Evolutionary conservation across 2,888 invertebrate species (phyloP), one percentile per base, ranked within the genome.

Genomic region (Pecten maximus): DNA sequence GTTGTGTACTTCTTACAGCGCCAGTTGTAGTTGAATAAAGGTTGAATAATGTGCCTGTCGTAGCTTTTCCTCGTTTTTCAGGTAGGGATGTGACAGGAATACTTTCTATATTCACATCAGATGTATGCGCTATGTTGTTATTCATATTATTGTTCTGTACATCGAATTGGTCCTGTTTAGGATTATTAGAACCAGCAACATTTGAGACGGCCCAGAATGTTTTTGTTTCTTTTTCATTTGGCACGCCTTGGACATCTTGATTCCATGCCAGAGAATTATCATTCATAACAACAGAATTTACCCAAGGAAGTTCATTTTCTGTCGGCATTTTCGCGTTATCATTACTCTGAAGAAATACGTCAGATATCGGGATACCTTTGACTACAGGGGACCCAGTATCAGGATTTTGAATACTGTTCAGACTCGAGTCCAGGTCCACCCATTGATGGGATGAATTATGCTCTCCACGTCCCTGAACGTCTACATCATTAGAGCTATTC

Each of bases 201-300:
- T 74, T 74, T 74, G 74, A 35, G 12, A 74, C 74, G 10, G 74
- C 74, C 74, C 74, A 74, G 35, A 23, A 74, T 74, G 74, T 74
- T 3, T 74, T 28, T 10, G 12, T 15, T 74, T 8, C 23, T 28
- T 74, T 74, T 10, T 74, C 74, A 0, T 12, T 23, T 35, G 74
- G 35, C 0, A 12, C 12, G 35, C n/a, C 8, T 8, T 8, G 28
- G 35, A 8, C 15, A 74, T 23, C 12, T 2, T 28, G 8, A 74
- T 28, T 54, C 50, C 50, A 54, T 19, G 15, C 10, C 35, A 74
- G 23, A 2, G 74, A 28, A 74, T 28, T 74, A 10, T 28, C 74
- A 15, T 0, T 6, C 10, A 10, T 28, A 6, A 74, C 35, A 0
- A 15, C 74, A 8, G 74, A 28, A 74, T 28, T 74, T 28, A 3